A percentile compares a stretch with the other conserved stretches of the same genome.
Conservation (phyloP, 1,140 invertebrate species). For the Ceratina japonica region DNA sequence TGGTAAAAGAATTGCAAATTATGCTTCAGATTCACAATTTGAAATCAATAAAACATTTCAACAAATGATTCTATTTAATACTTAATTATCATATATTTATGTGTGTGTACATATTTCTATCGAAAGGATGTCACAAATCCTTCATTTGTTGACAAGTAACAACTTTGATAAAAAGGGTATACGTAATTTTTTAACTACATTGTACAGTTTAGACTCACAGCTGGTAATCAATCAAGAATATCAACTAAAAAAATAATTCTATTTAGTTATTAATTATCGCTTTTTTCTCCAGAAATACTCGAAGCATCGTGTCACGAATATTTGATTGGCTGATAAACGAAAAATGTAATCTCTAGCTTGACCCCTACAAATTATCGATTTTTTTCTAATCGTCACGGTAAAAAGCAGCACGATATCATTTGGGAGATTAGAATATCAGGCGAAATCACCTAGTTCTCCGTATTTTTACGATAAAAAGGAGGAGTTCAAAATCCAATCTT, state of each 20-base stretch:
- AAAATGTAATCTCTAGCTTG: not conserved
- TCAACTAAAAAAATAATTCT: too few species aligned
- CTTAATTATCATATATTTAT: too few species aligned
- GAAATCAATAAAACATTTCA: too few species aligned
- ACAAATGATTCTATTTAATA: too few species aligned
- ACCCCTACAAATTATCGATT: not conserved
- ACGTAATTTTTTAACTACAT: too few species aligned
- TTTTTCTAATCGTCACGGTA: not conserved
- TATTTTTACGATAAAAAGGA: not conserved
- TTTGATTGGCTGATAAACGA: not conserved
- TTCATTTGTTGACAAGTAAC: not conserved
- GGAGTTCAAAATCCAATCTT: conserved; percentile 1
- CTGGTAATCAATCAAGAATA: too few species aligned
- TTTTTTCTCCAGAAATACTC: not conserved
- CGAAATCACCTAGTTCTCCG: not conserved
- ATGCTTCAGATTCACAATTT: too few species aligned
- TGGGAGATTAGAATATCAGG: conserved; percentile 8
- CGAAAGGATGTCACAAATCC: not conserved
- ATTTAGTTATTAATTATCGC: not conserved
- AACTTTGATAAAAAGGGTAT: not conserved
- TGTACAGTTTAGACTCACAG: too few species aligned
- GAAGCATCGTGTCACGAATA: not conserved
- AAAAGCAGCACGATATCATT: not conserved
- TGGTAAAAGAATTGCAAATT: too few species aligned
- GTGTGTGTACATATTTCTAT: too few species aligned